Evolutionary conservation across 1,140 invertebrate genomes (phyloP), one percentile per base, ranked within the genome.

Genomic region (Catajapyx aquilonaris): DNA sequence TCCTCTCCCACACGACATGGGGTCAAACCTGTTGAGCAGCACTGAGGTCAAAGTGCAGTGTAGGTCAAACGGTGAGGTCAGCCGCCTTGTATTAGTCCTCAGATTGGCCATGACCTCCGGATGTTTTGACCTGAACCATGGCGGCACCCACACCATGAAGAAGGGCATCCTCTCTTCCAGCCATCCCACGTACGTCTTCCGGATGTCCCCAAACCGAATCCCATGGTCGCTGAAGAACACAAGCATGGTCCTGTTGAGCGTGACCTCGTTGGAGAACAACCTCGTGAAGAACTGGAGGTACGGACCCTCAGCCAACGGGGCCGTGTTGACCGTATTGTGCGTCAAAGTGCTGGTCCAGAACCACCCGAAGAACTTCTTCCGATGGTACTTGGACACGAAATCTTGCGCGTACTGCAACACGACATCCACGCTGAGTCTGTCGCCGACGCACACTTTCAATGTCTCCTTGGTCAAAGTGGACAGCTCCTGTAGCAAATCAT

Each of bases 211-310:
- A 42, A 62, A 67, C 9, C 67, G 40, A 42, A 63, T 57, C 7
- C 68, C 69, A 44, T 71, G 69, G 42, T 71, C 68, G 42, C 62
- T 64, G 42, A 64, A 60, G 22, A 68, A 57, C 23, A 71, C 46
- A 0, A 71, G 22, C 0, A 66, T 47, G 3, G 64, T 64, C 43
- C 68, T 58, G 25, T 64, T 36, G 11, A 20, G 20, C 21, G 20
- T 21, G 17, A 16, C 34, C 3, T 16, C 20, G 5, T 20, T 11
- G 11, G n/a, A 5, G 18, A 35, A 20, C 20, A n/a, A n/a, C n/a
- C 18, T 20, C 13, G 18, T n/a, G 20, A 35, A 35, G 20, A 35
- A 35, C 20, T 35, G 13, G 3, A 35, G 34, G 25, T 33, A 28
- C 15, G 35, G 18, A 3, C n/a, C 10, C 20, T 44, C 42, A 33